Evolutionary conservation across 2,888 invertebrate species (phyloP).

Genomic region (Rotaria magnacalcarata): DNA sequence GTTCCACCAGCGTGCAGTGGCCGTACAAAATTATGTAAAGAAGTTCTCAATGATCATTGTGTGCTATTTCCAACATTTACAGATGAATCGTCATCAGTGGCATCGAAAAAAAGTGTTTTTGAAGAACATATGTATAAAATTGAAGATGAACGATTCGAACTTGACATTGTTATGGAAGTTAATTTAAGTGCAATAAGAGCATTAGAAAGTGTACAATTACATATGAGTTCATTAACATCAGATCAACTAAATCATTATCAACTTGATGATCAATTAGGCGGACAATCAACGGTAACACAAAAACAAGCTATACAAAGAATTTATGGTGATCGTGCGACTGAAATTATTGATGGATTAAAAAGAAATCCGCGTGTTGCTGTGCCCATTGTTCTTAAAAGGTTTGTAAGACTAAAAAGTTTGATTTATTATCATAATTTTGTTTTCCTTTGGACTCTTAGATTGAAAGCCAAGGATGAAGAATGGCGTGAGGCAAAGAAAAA

Average conservation of each 20-base stretch:
- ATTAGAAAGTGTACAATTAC: constrained; percentile 83
- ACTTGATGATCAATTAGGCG: constrained; percentile 85
- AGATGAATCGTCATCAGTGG: constrained; percentile 94
- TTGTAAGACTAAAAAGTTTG: no score
- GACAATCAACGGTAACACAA: constrained; percentile 83
- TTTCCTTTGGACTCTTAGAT: constrained; percentile 52
- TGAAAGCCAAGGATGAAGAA: constrained; percentile 91
- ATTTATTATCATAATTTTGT: background rate
- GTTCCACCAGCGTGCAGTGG: constrained; percentile 78
- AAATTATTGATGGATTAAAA: constrained; percentile 90
- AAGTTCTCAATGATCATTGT: constrained; percentile 66
- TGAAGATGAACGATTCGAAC: constrained; percentile 93
- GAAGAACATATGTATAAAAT: constrained; percentile 95
- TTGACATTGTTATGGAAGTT: constrained; percentile 94
- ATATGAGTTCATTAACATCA: constrained; percentile 76
- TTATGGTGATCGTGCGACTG: constrained; percentile 69
- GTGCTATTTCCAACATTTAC: constrained; percentile 98
- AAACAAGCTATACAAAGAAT: constrained; percentile 78
- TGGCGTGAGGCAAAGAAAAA: constrained; percentile 95
- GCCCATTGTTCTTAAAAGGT: constrained; percentile 74
- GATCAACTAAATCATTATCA: constrained; percentile 81
- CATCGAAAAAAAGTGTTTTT: constrained; percentile 90
- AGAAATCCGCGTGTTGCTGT: constrained; percentile 88
- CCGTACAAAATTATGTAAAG: constrained; percentile 79
- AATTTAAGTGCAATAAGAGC: constrained; percentile 88